phyloP scores from a whole-genome alignment of 2,113 vertebrate species.

The Oriolus oriolus region DNA sequence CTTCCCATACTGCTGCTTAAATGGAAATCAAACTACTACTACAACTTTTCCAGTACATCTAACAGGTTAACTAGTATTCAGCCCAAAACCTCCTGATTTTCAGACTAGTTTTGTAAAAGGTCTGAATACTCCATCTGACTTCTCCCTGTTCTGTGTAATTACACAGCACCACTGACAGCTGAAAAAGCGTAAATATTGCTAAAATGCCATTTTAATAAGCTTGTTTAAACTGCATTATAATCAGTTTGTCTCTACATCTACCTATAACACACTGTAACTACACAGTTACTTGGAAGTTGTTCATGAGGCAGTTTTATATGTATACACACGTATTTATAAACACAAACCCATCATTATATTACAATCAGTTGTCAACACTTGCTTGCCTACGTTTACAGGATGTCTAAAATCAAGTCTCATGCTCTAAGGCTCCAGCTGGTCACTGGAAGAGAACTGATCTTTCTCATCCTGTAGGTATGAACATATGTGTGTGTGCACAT shows the following conservation, averaged over 20 bases:
- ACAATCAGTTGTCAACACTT: not conserved
- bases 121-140: not conserved
- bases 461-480: rapidly evolving
- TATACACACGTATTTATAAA: rapidly evolving
- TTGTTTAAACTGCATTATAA: not conserved
- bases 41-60: not conserved
- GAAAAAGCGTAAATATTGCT: not conserved
- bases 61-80: not conserved
- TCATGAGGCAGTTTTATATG: not conserved
- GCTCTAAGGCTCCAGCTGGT: not conserved
- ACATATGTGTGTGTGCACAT: rapidly evolving
- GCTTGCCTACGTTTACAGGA: not conserved
- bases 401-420: not conserved
- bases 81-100: not conserved
- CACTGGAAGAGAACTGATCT: not conserved
- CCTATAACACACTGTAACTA: not conserved
- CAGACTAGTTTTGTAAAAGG: not conserved
- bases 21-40: not conserved
- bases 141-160: not conserved
- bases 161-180: not conserved
- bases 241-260: not conserved
- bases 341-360: not conserved
- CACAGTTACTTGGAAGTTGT: not conserved
- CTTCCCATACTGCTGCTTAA: not conserved
- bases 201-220: not conserved